These are phyloP conservation scores for Drosophila nigritarsus DNA, from an alignment of 2,888 invertebrate genomes.

Conservation along the genomic window DNA sequence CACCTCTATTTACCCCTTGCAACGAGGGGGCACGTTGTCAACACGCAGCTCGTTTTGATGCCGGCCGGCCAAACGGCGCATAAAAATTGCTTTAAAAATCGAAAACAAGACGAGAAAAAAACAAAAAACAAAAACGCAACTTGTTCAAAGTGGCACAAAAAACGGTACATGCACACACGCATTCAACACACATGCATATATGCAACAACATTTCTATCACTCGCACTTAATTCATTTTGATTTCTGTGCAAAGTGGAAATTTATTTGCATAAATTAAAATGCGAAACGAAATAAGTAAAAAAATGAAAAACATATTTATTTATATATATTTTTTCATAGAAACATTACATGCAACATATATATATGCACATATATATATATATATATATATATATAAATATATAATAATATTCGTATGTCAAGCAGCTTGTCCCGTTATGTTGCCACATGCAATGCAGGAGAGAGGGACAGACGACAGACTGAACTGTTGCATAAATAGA, in stretches of 20 bases:
- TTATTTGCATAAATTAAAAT: conserved; percentile 83
- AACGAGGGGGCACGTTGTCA: conserved; percentile 49
- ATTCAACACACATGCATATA: conserved; percentile 4
- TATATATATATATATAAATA: too few relatives aligned
- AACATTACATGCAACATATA: conserved; percentile 40
- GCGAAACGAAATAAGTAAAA: conserved; percentile 36
- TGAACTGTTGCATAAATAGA: conserved; percentile 73
- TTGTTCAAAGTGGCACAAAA: conserved; percentile 72
- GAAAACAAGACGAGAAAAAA: conserved; percentile 56
- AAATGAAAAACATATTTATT: conserved; percentile 15
- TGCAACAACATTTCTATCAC: conserved; percentile 76
- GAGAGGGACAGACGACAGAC: conserved; percentile 19
- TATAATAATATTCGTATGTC: conserved; percentile 68
- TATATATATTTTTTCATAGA: conserved; percentile 22
- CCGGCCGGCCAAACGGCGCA: conserved; percentile 68
- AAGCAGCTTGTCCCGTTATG: conserved; percentile 72
- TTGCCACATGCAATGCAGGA: conserved; percentile 42
- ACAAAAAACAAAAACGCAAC: conserved; percentile 48
- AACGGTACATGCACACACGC: conserved; percentile 60
- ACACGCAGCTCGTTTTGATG: conserved; percentile 64
- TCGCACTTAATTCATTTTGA: conserved; percentile 81
- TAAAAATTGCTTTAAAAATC: conserved; percentile 75
- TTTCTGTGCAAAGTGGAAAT: conserved; percentile 82
- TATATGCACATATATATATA: conserved; percentile 8
- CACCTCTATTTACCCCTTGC: conserved; percentile 5